Evolutionary conservation across 2,113 vertebrate genomes (phyloP), one percentile per base, ranked within the genome.

Genomic region (Sclerurus mexicanus): DNA sequence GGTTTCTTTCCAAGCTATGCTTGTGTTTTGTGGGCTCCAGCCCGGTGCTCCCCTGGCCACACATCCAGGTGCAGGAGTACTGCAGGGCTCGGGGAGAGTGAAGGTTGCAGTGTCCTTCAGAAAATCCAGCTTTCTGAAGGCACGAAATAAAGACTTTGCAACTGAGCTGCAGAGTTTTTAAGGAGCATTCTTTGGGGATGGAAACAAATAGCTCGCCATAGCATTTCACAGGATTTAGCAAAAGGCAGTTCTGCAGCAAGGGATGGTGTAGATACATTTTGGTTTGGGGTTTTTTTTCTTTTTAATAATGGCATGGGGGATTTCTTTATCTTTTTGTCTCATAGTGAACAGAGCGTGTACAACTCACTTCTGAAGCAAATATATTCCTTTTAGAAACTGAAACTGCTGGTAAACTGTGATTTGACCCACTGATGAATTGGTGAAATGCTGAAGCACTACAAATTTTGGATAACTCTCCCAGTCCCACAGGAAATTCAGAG

Each of bases 371-470:
- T 87, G 75, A 93, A 74, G 49, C 0, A 1, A 81, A 74, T 25
- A 28, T 8, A 33, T 92, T 88, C 68, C 35, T 67, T 91, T 76
- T 30, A 73, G 67, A 66, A 69, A 63, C 30, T 78, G 75, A n/a
- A 85, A 50, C 58, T 78, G 59, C 35, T 90, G 59, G 85, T 94
- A 89, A 89, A 63, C 75, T 78, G 60, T 77, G 77, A 86, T 91
- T 86, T 86, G 78, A 80, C 82, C 85, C 53, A 50, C 63, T 76
- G 87, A 55, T 90, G 55, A 96, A 91, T 90, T 89, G 90, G 74
- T 74, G 66, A 85, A 91, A 88, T 2, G 14, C 52, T 46, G 60
- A 93, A 93, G 64, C 35, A 64, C 24, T 76, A 39, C 71, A 80
- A 79, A 42, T 85, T 89, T 91, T 86, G 78, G 84, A 60, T 92